Percentiles rank a stretch among this genome's conserved stretches.
These are phyloP conservation scores for Prunella himalayana DNA, from an alignment of 2,113 vertebrate genomes.

Conservation along the genomic window DNA sequence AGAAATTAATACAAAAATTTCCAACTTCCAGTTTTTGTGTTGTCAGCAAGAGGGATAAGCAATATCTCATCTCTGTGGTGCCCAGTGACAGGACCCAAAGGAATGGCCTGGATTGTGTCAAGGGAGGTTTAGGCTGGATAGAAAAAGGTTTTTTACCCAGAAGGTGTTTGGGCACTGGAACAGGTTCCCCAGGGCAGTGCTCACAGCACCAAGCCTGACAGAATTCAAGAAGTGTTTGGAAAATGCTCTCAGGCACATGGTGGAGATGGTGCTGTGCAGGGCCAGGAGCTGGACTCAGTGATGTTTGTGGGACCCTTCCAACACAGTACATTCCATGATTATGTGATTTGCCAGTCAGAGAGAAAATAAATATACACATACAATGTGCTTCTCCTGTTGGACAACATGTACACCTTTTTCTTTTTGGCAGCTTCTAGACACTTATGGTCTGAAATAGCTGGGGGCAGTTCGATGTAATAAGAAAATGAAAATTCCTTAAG, in stretches of 20 bases:
- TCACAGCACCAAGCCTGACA: background rate
- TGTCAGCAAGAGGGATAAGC: background rate
- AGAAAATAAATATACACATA: background rate
- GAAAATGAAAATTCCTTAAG: background rate
- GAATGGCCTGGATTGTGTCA: background rate
- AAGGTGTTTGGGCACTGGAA: rapidly evolving
- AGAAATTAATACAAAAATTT: background rate
- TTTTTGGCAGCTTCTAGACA: background rate
- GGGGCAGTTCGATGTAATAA: background rate
- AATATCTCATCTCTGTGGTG: background rate
- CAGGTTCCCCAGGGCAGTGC: background rate
- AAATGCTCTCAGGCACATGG: background rate
- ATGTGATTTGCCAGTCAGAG: background rate
- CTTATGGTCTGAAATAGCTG: background rate
- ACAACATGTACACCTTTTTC: background rate
- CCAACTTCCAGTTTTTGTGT: background rate
- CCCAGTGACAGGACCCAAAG: background rate
- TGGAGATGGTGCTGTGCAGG: background rate
- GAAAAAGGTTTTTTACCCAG: background rate
- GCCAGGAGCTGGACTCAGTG: background rate
- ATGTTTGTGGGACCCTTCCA: background rate
- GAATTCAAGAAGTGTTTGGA: background rate
- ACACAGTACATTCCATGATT: background rate
- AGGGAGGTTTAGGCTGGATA: background rate
- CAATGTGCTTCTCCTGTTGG: background rate